These are phyloP conservation scores for Litoditis marina DNA, from an alignment of 2,888 invertebrate species.

Conservation along the genomic window DNA sequence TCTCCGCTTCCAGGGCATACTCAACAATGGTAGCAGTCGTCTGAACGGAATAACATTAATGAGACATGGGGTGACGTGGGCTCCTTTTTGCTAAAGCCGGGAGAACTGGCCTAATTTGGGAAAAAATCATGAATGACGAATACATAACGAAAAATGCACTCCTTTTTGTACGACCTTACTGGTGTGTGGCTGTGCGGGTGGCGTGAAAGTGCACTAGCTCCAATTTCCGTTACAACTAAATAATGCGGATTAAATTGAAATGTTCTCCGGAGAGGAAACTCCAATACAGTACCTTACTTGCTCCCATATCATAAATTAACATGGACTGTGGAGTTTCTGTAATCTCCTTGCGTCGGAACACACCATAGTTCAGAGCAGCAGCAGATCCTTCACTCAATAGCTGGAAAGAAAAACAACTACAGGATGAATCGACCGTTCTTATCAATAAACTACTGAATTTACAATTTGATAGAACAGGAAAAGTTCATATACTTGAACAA, in stretches of 20 bases:
- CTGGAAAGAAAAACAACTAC: too few species aligned
- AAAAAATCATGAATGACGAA: too few species aligned
- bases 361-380: conserved; percentile 94
- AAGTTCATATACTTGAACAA: too few species aligned
- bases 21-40: conserved; percentile 38
- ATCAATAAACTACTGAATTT: too few species aligned
- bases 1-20: conserved; percentile 34
- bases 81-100: neutral
- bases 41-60: conserved; percentile 9
- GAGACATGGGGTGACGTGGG: neutral
- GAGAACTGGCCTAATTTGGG: too few species aligned
- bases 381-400: conserved; percentile 93
- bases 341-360: conserved; percentile 79
- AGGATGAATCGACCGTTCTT: too few species aligned
- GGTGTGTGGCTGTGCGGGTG: too few species aligned
- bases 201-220: neutral
- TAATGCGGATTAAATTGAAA: neutral
- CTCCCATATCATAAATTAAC: conserved; percentile 97
- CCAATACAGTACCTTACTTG: conserved; percentile 69
- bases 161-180: too few species aligned
- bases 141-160: too few species aligned
- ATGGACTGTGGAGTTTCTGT: conserved; percentile 64
- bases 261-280: too few species aligned
- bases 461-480: too few species aligned
- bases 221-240: neutral